Conservation (phyloP, 2,888 invertebrate species). For the Eulithis prunata region DNA sequence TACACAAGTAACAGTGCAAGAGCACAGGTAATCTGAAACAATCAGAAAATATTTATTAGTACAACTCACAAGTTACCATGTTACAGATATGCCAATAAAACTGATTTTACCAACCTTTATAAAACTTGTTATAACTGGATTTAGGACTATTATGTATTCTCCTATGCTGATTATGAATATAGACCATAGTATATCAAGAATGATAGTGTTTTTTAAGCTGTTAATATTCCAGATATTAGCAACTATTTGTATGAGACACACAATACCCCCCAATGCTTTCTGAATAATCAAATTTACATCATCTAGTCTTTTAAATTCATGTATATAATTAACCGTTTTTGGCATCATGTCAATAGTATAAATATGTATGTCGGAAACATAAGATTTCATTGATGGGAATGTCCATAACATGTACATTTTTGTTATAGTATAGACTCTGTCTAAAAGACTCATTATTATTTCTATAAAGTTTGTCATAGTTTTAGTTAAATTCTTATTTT, state of each 20-base stretch:
- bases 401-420: slow-evolving; percentile 72
- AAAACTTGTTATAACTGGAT: slow-evolving; percentile 60
- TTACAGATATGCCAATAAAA: not conserved
- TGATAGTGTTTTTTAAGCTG: slow-evolving; percentile 63
- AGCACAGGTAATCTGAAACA: slow-evolving; percentile 68
- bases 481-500: slow-evolving; percentile 64
- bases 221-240: slow-evolving; percentile 72
- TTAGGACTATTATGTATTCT: slow-evolving; percentile 52
- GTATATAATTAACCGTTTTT: slow-evolving; percentile 54
- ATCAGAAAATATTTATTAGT: slow-evolving; percentile 22
- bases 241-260: slow-evolving; percentile 71
- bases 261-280: slow-evolving; percentile 67
- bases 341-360: slow-evolving; percentile 55
- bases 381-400: slow-evolving; percentile 72
- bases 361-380: slow-evolving; percentile 61
- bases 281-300: slow-evolving; percentile 62
- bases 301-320: slow-evolving; percentile 46
- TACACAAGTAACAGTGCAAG: slow-evolving; percentile 65
- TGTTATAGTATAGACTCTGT: slow-evolving; percentile 68
- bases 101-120: slow-evolving; percentile 64
- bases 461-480: slow-evolving; percentile 66
- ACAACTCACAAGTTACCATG: not conserved
- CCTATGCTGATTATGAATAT: slow-evolving; percentile 64
- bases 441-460: slow-evolving; percentile 61
- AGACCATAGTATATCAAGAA: slow-evolving; percentile 73